Evolutionary conservation across 1,140 invertebrate genomes (phyloP).

Genomic region (Harpegnathos saltator): DNA sequence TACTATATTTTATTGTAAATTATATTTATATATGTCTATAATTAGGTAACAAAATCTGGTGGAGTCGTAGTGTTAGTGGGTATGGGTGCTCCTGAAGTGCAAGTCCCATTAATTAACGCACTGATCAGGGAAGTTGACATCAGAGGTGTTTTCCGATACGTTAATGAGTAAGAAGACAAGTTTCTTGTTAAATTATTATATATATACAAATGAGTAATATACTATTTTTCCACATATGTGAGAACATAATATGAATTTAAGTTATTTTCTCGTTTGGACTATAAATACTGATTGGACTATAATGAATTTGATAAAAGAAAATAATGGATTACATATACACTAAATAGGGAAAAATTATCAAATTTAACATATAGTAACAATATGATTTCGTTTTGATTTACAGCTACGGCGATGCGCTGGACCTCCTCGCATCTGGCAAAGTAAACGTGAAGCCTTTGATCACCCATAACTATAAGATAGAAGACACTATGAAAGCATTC

Average conservation of each 20-base stretch:
- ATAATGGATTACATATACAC: no score
- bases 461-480: conserved; percentile 95
- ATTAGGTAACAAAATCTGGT: conserved; percentile 93
- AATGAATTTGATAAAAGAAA: no score
- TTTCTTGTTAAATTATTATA: not conserved
- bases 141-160: conserved; percentile 95
- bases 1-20: no score
- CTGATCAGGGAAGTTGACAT: conserved; percentile 95
- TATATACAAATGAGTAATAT: no score
- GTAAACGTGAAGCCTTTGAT: conserved; percentile 95
- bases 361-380: no score
- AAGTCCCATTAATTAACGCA: conserved; percentile 93
- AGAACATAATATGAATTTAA: no score
- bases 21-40: conserved; percentile 40
- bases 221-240: no score
- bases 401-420: conserved; percentile 94
- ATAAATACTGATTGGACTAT: no score
- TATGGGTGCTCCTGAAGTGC: conserved; percentile 92
- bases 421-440: conserved; percentile 93
- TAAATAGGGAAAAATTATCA: no score
- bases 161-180: conserved; percentile 90
- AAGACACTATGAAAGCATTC: conserved; percentile 95
- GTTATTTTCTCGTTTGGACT: no score
- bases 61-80: conserved; percentile 95
- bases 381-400: conserved; percentile 67